A percentile compares a stretch with the other conserved stretches of the same genome.
Evolutionary conservation across 2,888 invertebrate genomes (phyloP).

Genomic region (Thyatira batis): DNA sequence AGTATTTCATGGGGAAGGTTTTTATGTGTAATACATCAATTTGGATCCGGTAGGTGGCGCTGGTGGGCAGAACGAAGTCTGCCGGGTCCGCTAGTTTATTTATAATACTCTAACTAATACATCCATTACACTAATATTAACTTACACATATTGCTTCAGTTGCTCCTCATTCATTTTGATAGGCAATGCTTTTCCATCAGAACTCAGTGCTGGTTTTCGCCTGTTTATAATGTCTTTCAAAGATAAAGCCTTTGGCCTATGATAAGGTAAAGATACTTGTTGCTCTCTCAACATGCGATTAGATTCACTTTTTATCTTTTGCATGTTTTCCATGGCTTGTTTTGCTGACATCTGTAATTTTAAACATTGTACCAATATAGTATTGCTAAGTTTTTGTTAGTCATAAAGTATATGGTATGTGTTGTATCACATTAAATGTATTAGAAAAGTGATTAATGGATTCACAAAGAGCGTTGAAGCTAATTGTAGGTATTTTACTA

Average conservation of each 20-base stretch:
- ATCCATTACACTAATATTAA: constrained; percentile 22
- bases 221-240: constrained; percentile 89
- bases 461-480: too few species aligned
- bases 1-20: too few species aligned
- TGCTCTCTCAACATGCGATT: constrained; percentile 91
- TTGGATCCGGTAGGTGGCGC: too few species aligned
- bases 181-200: constrained; percentile 70
- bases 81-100: too few species aligned
- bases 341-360: constrained; percentile 83
- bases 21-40: too few species aligned
- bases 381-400: neutral
- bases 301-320: constrained; percentile 91
- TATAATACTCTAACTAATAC: too few species aligned
- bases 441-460: too few species aligned
- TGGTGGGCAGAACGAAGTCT: too few species aligned
- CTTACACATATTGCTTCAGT: constrained; percentile 85
- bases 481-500: too few species aligned
- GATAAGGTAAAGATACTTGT: constrained; percentile 90
- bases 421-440: too few species aligned
- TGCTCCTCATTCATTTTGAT: constrained; percentile 87
- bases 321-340: constrained; percentile 86
- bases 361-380: constrained; percentile 8
- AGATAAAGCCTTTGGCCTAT: constrained; percentile 90
- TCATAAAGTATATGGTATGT: too few species aligned
- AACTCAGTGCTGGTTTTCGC: constrained; percentile 57